Evolutionary conservation across 2,888 invertebrate species (phyloP).

Genomic region (Actias luna): DNA sequence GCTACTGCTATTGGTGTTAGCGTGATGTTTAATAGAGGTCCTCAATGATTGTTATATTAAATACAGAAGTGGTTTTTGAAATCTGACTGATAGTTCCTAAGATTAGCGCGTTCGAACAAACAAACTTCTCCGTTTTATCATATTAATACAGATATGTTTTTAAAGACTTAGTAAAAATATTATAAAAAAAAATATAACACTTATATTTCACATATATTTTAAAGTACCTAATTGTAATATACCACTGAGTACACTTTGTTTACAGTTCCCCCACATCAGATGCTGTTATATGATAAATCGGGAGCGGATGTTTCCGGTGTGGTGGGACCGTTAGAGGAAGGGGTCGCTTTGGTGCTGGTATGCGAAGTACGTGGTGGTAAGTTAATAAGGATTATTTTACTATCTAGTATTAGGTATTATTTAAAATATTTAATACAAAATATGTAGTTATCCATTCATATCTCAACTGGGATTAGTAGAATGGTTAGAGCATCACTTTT

Average conservation of each 20-base stretch:
- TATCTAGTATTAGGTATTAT: neutral
- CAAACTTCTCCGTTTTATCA: no score
- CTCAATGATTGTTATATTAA: no score
- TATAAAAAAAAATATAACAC: no score
- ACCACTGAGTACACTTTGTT: constrained; percentile 52
- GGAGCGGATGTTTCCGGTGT: constrained; percentile 90
- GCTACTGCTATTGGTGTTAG: no score
- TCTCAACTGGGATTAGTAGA: neutral
- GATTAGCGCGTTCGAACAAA: no score
- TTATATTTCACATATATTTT: no score
- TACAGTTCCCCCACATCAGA: constrained; percentile 94
- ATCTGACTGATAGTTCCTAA: no score
- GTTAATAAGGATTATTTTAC: constrained; percentile 37
- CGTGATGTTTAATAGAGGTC: no score
- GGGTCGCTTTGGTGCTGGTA: constrained; percentile 89
- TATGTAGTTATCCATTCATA: neutral
- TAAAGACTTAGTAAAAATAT: no score
- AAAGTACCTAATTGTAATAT: no score
- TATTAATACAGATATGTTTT: no score
- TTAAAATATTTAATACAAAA: neutral
- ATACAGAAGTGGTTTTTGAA: no score
- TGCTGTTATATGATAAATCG: constrained; percentile 91
- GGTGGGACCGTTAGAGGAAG: constrained; percentile 92
- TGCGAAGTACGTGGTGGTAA: constrained; percentile 95
- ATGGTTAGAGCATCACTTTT: neutral